Evolutionary conservation across 1,140 invertebrate species (phyloP), one percentile per base, ranked within the genome.

Genomic region (Drosophila punjabiensis): DNA sequence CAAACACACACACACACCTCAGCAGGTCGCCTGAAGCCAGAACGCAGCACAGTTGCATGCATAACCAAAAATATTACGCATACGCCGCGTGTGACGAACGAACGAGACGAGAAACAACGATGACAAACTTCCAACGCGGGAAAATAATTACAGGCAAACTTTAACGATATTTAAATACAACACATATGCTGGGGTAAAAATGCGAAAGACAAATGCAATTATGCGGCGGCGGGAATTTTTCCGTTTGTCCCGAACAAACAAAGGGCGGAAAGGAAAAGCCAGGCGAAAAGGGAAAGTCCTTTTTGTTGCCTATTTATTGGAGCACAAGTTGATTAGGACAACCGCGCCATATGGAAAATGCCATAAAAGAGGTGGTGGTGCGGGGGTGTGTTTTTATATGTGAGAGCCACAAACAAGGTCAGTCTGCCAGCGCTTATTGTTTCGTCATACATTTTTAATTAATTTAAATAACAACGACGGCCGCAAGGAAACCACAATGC

Each of bases 391-490:
- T 37, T 8, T 24, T 10, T 14, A 13, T 24, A 3, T 37, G 53
- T 14, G 18, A 3, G 53, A 20, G 30, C 41, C 39, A 16, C 55
- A 74, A 89, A 82, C 76, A 90, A 91, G 86, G 86, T 87, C 86
- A 87, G 63, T 47, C 75, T 58, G 59, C 55, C 55, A 28, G 55
- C 55, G 55, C 65, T 76, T 69, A 81, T 87, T 91, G 73, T 81
- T 78, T 73, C 79, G 64, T 87, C 67, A 91, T 82, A 87, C 66
- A 82, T 50, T 87, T 91, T 87, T 81, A 90, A 90, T 90, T 87
- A 76, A 90, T 91, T 90, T 86, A 90, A 82, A 82, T 59, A 82
- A 71, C 55, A 90, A 79, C 62, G 75, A 79, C 58, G 71, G 58
- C 73, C 37, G 62, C 56, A 63, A 74, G 47, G 13, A 74, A 82